Percentiles rank a stretch among this genome's conserved stretches.
Conservation (phyloP, 2,797 vertebrate species). For the Manis pentadactyla region DNA sequence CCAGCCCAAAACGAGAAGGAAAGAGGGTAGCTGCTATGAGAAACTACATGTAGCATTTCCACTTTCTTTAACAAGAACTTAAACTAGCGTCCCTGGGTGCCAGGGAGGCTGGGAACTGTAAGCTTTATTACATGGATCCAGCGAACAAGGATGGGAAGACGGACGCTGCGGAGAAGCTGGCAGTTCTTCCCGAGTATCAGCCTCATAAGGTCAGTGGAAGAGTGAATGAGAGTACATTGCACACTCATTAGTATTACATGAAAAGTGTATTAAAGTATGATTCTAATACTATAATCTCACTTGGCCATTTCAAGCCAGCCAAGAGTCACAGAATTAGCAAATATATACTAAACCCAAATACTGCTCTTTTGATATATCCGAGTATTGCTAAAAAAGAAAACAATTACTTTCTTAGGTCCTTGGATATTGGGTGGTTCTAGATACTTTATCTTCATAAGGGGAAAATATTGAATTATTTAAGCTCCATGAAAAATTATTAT, state of each 20-base stretch:
- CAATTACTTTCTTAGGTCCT: background rate
- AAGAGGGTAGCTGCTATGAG: background rate
- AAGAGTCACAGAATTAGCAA: background rate
- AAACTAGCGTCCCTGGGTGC: background rate
- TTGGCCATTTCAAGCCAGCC: background rate
- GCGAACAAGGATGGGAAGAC: background rate
- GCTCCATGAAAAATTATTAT: background rate
- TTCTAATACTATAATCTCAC: background rate
- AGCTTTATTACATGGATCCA: slow-evolving; percentile 10
- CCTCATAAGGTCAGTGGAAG: background rate
- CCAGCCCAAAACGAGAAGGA: background rate
- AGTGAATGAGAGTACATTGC: background rate
- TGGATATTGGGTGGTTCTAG: background rate
- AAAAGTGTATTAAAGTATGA: background rate
- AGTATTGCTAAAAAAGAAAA: background rate
- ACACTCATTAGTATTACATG: background rate
- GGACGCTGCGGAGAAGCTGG: background rate
- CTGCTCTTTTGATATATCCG: background rate
- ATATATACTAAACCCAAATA: background rate
- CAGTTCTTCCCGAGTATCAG: background rate
- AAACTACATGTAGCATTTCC: background rate
- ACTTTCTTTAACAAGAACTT: background rate
- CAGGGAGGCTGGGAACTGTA: background rate
- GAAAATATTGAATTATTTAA: slow-evolving; percentile 48
- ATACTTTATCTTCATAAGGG: slow-evolving; percentile 41